These are phyloP conservation scores for Phylloscopus trochilus DNA, from an alignment of 2,113 vertebrate genomes.

Conservation along the genomic window DNA sequence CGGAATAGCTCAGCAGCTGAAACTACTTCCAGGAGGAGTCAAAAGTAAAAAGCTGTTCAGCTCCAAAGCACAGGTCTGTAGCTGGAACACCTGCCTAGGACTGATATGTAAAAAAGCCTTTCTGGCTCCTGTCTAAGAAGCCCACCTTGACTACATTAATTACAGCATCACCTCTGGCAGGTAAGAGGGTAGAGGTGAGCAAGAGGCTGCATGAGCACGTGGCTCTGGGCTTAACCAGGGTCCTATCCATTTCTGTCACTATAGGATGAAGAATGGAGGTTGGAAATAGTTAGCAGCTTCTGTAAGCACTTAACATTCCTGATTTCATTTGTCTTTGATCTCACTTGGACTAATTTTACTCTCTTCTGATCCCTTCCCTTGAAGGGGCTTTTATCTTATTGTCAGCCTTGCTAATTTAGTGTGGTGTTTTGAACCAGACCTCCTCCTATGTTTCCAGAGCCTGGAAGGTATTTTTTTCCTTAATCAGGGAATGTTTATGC, in stretches of 20 bases:
- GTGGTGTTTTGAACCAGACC: constrained; percentile 21
- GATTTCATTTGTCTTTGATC: constrained; percentile 59
- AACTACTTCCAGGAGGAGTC: neutral
- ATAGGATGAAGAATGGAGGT: neutral
- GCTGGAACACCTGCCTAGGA: neutral
- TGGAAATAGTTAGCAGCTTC: constrained; percentile 41
- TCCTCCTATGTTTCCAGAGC: neutral
- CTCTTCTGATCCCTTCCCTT: constrained; percentile 51
- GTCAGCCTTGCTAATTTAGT: constrained; percentile 56
- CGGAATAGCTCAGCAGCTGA: neutral
- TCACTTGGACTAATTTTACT: constrained; percentile 53
- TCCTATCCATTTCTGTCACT: neutral
- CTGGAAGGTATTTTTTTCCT: constrained; percentile 35
- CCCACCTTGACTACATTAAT: neutral
- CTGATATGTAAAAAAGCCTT: neutral
- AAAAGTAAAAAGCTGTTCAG: neutral
- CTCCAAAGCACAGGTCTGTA: neutral
- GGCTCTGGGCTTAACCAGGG: neutral
- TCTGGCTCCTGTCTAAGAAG: neutral
- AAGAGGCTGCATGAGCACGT: fast-evolving
- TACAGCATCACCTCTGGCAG: neutral
- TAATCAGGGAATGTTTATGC: neutral
- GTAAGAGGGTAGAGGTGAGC: neutral
- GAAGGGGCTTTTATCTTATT: constrained; percentile 60
- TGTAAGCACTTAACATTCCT: constrained; percentile 61